A percentile compares a stretch with the other conserved stretches of the same genome.
These are phyloP conservation scores for Xiphophorus birchmanni DNA, from an alignment of 2,797 vertebrate species.

Conservation along the genomic window DNA sequence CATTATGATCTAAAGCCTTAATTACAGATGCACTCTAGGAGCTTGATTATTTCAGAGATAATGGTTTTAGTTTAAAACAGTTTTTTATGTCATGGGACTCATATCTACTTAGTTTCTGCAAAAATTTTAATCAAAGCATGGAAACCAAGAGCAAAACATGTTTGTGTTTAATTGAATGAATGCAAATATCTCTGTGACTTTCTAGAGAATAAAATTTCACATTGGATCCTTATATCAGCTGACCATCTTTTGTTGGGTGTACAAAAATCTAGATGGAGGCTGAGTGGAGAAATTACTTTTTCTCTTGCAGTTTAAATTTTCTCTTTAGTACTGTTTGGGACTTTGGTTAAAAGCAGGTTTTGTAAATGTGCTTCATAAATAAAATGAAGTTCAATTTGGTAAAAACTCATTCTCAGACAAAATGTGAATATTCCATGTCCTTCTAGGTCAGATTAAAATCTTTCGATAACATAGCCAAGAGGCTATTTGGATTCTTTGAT, in stretches of 20 bases:
- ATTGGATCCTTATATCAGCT: neutral
- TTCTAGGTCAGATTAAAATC: slow-evolving; percentile 52
- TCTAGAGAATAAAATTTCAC: neutral
- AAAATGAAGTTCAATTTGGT: slow-evolving; percentile 23
- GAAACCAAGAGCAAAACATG: slow-evolving; percentile 41
- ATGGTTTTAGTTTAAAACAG: slow-evolving; percentile 69
- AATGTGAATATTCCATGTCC: slow-evolving; percentile 56
- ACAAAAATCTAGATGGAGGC: neutral
- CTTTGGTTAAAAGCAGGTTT: neutral
- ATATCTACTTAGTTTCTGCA: slow-evolving; percentile 53
- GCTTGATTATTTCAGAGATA: slow-evolving; percentile 68
- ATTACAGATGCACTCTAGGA: slow-evolving; percentile 66
- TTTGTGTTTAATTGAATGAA: slow-evolving; percentile 52
- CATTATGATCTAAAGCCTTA: slow-evolving; percentile 59
- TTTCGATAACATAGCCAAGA: slow-evolving; percentile 34
- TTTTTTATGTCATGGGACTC: slow-evolving; percentile 41
- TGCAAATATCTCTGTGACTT: neutral
- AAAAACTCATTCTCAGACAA: slow-evolving; percentile 48
- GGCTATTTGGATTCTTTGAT: slow-evolving; percentile 40
- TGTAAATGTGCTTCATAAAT: neutral
- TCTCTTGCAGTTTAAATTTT: neutral
- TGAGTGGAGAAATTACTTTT: neutral
- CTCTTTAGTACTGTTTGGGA: neutral
- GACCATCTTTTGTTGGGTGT: neutral
- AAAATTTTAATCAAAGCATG: slow-evolving; percentile 53